Evolutionary conservation across 2,113 vertebrate species (phyloP), one percentile per base, ranked within the genome.

Genomic region (Oryzias curvinotus): DNA sequence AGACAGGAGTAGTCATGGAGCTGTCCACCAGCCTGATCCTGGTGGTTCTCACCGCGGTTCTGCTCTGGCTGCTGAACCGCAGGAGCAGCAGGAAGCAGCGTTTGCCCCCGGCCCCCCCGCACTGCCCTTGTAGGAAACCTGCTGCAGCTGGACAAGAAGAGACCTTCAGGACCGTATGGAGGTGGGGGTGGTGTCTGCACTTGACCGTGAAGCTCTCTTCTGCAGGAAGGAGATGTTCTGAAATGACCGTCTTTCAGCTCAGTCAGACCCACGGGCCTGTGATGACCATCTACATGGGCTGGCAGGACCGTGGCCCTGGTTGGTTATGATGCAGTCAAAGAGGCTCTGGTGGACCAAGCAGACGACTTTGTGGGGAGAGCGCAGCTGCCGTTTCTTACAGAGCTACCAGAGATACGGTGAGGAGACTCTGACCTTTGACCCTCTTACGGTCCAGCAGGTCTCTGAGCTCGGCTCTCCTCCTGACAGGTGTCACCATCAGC

Each of bases 291-390:
- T 73, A 91, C 51, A 58, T 94, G 55, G 93, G 92, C 7, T 68
- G 66, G n/a, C 77, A 82, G 89, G 5, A 5, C 49, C 0, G 85
- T 94, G 7, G 77, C 89, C 10, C 72, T 94, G 55, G 75, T 87
- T 0, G 91, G 89, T 1, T 91, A 90, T 23, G 82, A 93, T 1
- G 48, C 86, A 0, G 88, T 93, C 21, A 88, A 85, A 52, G 90
- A 91, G 48, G 89, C 90, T 3, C 70, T 92, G 53, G 73, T 90
- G 77, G 88, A 93, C 64, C 84, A 86, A 0, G 90, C 83, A 1
- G 90, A 90, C 0, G 90, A 92, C 16, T 93, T 94, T 57, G 44
- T 69, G 14, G 87, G 83, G 23, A 86, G 92, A 73, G 85, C 75
- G 0, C 71, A 51, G 0, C 0, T 90, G 7, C 81, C 91, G 0